Evolutionary conservation across 2,113 vertebrate species (phyloP).

Genomic region (Seriola dumerili): DNA sequence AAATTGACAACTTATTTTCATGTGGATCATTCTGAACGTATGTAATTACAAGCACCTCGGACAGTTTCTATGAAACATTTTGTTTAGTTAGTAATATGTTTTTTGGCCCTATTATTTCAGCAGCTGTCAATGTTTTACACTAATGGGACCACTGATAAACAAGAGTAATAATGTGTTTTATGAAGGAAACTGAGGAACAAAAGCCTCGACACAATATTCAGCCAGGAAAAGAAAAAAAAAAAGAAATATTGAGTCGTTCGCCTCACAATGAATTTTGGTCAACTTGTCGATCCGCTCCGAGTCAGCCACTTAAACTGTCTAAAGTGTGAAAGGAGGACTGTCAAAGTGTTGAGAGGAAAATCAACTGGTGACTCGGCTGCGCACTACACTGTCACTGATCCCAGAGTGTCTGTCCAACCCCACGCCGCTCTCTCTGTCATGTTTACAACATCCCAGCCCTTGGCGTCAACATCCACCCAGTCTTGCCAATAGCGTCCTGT

Average conservation of each 20-base stretch:
- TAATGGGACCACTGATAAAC: constrained; percentile 57
- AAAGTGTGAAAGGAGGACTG: constrained; percentile 64
- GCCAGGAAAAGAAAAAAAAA: constrained; percentile 29
- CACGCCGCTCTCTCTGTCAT: constrained; percentile 50
- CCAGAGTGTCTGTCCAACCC: constrained; percentile 32
- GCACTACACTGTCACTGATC: constrained; percentile 58
- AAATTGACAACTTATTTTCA: constrained; percentile 32
- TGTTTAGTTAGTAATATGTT: constrained; percentile 38
- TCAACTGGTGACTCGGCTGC: constrained; percentile 52
- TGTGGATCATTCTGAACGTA: constrained; percentile 42
- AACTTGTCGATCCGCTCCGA: constrained; percentile 34
- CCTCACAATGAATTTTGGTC: constrained; percentile 31
- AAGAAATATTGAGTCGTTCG: constrained; percentile 25
- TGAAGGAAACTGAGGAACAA: constrained; percentile 46
- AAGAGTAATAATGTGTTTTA: constrained; percentile 36
- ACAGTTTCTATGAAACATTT: constrained; percentile 32
- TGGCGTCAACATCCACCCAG: constrained; percentile 34
- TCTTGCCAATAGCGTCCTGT: constrained; percentile 43
- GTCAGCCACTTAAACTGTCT: constrained; percentile 74
- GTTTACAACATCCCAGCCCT: constrained; percentile 60
- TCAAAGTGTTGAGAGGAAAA: constrained; percentile 55
- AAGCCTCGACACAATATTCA: constrained; percentile 46
- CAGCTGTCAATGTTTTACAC: constrained; percentile 52
- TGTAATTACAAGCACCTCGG: constrained; percentile 49
- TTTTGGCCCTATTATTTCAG: constrained; percentile 35